Conservation (phyloP, 2,888 invertebrate genomes). For the Thecophora atra region DNA sequence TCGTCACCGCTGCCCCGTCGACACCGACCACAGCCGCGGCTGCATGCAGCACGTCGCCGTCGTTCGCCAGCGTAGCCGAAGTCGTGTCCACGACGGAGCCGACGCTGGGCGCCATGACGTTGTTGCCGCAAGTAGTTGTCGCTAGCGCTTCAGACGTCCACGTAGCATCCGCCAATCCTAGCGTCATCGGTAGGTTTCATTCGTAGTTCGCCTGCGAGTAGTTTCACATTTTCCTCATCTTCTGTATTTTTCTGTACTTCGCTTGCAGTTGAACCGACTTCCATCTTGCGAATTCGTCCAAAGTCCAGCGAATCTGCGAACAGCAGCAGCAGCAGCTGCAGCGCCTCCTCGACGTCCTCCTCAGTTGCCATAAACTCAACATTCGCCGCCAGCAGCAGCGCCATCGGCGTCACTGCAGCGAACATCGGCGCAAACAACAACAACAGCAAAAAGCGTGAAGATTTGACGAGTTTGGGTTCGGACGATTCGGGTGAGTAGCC, state of each 20-base stretch:
- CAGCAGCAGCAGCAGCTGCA: conserved; percentile 15
- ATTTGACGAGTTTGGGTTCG: conserved; percentile 70
- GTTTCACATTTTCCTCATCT: neutral
- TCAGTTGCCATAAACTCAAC: conserved; percentile 29
- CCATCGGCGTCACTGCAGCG: conserved; percentile 8
- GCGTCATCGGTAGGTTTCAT: conserved; percentile 47
- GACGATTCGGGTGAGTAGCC: conserved; percentile 68
- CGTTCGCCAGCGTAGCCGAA: conserved; percentile 36
- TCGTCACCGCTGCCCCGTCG: conserved; percentile 56
- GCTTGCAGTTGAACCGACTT: conserved; percentile 49
- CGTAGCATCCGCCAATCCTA: conserved; percentile 38
- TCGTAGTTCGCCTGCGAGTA: neutral
- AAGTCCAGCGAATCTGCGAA: conserved; percentile 49
- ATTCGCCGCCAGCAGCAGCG: neutral
- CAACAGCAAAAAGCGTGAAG: conserved; percentile 65
- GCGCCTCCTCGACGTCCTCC: conserved; percentile 21
- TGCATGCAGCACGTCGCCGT: conserved; percentile 33
- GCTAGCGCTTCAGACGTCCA: conserved; percentile 40
- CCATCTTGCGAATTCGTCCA: conserved; percentile 48
- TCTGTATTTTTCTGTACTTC: neutral
- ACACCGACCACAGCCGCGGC: conserved; percentile 36
- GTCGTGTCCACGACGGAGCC: conserved; percentile 45
- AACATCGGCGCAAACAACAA: conserved; percentile 35
- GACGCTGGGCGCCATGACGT: conserved; percentile 43
- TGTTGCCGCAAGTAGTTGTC: conserved; percentile 42